Evolutionary conservation across 2,113 vertebrate genomes (phyloP).

Genomic region (Todiramphus saurophagus): DNA sequence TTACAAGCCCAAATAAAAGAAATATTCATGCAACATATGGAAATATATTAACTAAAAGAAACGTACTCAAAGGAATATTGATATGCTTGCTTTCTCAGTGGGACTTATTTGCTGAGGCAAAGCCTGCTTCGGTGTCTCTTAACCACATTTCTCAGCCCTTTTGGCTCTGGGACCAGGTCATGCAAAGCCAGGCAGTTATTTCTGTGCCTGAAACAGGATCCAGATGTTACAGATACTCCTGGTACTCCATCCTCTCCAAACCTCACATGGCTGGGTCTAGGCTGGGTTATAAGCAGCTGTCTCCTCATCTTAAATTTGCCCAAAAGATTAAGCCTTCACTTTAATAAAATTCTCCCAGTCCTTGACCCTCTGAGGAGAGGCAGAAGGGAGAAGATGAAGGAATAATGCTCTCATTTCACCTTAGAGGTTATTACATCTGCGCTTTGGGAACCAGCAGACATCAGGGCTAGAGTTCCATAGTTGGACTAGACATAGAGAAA

Average conservation of each 20-base stretch:
- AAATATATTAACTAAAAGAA: constrained; percentile 47
- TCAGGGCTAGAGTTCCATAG: not conserved
- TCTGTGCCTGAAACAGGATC: constrained; percentile 26
- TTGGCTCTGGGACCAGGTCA: not conserved
- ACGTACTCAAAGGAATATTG: not conserved
- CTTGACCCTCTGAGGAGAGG: not conserved
- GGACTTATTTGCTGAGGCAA: constrained; percentile 31
- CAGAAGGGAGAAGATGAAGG: not conserved
- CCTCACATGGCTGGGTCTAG: not conserved
- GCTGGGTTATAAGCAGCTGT: not conserved
- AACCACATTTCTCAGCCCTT: not conserved
- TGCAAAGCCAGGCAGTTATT: not conserved
- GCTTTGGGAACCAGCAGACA: constrained; percentile 7
- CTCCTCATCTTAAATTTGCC: not conserved
- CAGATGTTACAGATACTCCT: constrained; percentile 37
- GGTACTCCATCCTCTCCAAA: not conserved
- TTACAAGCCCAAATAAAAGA: constrained; percentile 18
- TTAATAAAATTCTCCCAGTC: constrained; percentile 15
- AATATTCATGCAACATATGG: constrained; percentile 46
- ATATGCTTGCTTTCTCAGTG: constrained; percentile 14
- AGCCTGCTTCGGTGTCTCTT: not conserved
- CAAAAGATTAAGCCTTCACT: not conserved
- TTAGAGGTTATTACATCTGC: constrained; percentile 26
- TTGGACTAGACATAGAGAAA: constrained; percentile 44
- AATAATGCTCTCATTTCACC: not conserved